Conservation (phyloP, 2,888 invertebrate species). For the Sphaerophoria rueppellii region DNA sequence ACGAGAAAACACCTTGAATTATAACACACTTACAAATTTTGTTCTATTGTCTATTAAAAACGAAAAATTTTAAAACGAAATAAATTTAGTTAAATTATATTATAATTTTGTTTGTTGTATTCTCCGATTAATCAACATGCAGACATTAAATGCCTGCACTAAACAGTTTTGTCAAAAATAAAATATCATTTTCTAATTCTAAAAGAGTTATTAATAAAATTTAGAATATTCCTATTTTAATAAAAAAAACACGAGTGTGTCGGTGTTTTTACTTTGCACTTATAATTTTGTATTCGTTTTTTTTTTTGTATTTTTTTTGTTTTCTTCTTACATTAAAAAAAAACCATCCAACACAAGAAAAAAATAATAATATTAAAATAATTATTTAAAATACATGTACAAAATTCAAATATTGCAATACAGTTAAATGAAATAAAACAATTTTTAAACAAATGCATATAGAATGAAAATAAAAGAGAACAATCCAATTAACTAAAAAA, state of each 20-base stretch:
- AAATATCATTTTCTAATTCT: conserved; percentile 17
- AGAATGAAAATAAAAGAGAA: conserved; percentile 73
- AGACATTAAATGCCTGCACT: conserved; percentile 53
- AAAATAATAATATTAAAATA: conserved; percentile 51
- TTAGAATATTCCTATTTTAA: conserved; percentile 26
- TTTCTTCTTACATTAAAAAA: conserved; percentile 66
- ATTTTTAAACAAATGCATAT: conserved; percentile 48
- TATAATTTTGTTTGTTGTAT: conserved; percentile 31
- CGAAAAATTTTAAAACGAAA: conserved; percentile 48
- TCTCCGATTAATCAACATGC: conserved; percentile 15
- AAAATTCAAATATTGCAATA: conserved; percentile 73
- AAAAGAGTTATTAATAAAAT: conserved; percentile 60
- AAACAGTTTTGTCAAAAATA: conserved; percentile 37
- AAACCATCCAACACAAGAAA: conserved; percentile 69
- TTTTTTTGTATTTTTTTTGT: conserved; percentile 48
- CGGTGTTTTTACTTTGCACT: conserved; percentile 60
- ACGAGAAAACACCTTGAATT: conserved; percentile 66
- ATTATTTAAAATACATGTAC: conserved; percentile 69
- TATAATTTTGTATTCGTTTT: conserved; percentile 53
- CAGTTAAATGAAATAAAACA: conserved; percentile 58
- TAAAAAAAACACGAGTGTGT: conserved; percentile 55
- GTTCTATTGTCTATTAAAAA: conserved; percentile 30
- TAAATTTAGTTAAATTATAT: conserved; percentile 52
- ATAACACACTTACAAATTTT: conserved; percentile 59
- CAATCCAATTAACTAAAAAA: conserved; percentile 77